Conservation (phyloP, 2,888 invertebrate species). For the Chaetogeoica ovagalla region DNA sequence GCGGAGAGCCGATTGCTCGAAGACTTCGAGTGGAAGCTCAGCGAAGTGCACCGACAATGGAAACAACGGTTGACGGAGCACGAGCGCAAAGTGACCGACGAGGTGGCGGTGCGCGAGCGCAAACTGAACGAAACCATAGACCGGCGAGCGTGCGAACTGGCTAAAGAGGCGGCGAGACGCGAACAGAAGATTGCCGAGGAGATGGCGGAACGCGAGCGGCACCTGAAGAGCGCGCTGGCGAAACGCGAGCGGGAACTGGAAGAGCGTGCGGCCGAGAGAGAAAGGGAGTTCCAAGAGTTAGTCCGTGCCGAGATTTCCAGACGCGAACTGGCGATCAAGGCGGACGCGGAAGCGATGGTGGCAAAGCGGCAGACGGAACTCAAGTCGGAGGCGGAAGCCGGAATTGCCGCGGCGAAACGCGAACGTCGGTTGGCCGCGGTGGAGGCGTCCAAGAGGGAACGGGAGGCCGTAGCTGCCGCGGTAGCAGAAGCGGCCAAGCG, state of each 20-base stretch:
- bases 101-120: not conserved
- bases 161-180: conserved; percentile 3
- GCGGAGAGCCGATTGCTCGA: conserved; percentile 17
- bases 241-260: conserved; percentile 4
- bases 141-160: not conserved
- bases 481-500: conserved; percentile 17
- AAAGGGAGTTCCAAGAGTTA: conserved; percentile 79
- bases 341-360: not conserved
- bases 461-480: conserved; percentile 5
- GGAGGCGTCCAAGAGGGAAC: conserved; percentile 10
- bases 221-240: not conserved
- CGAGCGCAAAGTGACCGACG: not conserved
- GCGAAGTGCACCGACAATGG: conserved; percentile 36
- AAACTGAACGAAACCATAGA: not conserved
- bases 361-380: conserved; percentile 1
- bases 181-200: conserved; percentile 15
- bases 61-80: conserved; percentile 6
- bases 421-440: conserved; percentile 29
- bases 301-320: conserved; percentile 58
- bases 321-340: not conserved
- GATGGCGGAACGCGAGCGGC: conserved; percentile 64
- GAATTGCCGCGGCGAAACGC: not conserved
- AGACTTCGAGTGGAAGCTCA: conserved; percentile 44
- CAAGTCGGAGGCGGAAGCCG: not conserved
- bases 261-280: not conserved